Percentiles rank a stretch among this genome's conserved stretches.
Conservation (phyloP, 2,797 vertebrate species). For the Halcyon badia region DNA sequence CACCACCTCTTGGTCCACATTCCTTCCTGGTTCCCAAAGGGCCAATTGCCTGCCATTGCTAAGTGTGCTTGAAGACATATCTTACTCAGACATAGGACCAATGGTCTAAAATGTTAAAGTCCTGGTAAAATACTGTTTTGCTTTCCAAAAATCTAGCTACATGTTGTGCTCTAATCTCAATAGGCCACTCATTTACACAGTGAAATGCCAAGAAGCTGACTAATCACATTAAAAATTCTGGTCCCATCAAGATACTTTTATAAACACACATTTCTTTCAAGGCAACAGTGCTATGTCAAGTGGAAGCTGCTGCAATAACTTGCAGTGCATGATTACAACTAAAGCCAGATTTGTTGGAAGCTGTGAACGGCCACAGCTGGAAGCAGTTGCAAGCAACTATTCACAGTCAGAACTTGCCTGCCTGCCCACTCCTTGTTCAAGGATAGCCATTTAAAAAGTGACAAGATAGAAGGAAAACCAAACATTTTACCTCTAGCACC, state of each 20-base stretch:
- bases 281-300: background rate
- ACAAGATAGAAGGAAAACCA: background rate
- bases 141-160: background rate
- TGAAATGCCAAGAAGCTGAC: background rate
- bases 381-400: background rate
- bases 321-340: accelerated
- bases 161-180: background rate
- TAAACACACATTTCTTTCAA: background rate
- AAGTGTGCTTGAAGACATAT: background rate
- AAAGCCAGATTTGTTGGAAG: background rate
- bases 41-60: background rate
- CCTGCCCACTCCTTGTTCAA: background rate
- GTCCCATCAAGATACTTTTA: background rate
- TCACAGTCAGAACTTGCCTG: background rate
- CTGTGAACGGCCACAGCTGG: background rate
- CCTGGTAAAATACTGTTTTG: background rate
- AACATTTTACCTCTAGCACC: background rate
- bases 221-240: background rate
- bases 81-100: background rate
- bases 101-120: background rate
- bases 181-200: background rate
- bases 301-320: background rate
- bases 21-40: background rate
- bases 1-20: background rate
- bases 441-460: background rate